Conservation (phyloP, 2,888 invertebrate genomes). For the Apamea monoglypha region DNA sequence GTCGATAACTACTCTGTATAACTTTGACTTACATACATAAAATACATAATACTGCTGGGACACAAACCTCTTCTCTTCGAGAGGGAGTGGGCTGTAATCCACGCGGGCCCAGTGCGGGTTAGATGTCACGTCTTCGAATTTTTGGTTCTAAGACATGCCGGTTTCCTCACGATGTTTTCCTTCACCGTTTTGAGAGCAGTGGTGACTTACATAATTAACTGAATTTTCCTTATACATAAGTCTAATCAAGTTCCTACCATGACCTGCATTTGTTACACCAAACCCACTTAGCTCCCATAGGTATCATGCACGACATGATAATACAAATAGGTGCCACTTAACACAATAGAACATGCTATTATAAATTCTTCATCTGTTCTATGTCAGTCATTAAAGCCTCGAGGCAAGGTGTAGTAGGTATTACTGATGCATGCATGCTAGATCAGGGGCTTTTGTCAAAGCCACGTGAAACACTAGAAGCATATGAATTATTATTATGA, state of each 20-base stretch:
- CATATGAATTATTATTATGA: slow-evolving; percentile 7
- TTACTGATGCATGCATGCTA: slow-evolving; percentile 31
- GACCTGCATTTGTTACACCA: slow-evolving; percentile 15
- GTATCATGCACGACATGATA: slow-evolving; percentile 19
- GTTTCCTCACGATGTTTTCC: too few relatives aligned
- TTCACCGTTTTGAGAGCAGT: too few relatives aligned
- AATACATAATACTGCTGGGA: too few relatives aligned
- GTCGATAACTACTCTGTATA: background rate
- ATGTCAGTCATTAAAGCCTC: slow-evolving; percentile 22
- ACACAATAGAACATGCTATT: slow-evolving; percentile 39
- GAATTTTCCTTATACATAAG: background rate
- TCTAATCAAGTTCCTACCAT: slow-evolving; percentile 8
- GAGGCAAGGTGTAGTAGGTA: slow-evolving; percentile 10
- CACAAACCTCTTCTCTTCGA: too few relatives aligned
- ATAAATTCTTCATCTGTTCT: slow-evolving; percentile 33
- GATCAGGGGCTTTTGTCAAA: slow-evolving; percentile 24
- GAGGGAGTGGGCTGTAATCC: too few relatives aligned
- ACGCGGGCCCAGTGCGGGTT: too few relatives aligned
- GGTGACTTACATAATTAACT: background rate
- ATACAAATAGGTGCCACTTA: slow-evolving; percentile 21
- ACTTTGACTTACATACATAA: too few relatives aligned
- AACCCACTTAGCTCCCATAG: slow-evolving; percentile 8
- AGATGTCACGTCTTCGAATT: too few relatives aligned
- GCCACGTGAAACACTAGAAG: background rate
- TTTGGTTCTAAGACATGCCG: too few relatives aligned